These are phyloP conservation scores for Eupithecia vulgata DNA, from an alignment of 2,888 invertebrate genomes.

Conservation along the genomic window DNA sequence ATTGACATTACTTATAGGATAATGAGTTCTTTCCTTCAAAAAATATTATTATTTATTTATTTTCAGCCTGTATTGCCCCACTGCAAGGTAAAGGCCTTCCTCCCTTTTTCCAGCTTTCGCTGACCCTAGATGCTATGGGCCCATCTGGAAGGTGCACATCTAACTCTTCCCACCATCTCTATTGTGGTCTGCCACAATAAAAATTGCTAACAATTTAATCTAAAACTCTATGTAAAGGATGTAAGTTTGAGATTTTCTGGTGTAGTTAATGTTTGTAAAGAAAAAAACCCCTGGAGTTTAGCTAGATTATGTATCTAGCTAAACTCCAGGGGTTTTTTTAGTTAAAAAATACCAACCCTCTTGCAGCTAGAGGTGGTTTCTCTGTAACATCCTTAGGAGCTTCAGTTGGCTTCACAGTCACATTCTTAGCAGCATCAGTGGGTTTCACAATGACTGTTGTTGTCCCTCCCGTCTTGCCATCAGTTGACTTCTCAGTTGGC, in stretches of 20 bases:
- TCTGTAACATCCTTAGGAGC: constrained; percentile 26
- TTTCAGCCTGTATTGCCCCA: too few species aligned
- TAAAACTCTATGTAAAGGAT: neutral
- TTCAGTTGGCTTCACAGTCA: constrained; percentile 12
- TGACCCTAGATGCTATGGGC: too few species aligned
- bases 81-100: too few species aligned
- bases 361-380: constrained; percentile 51
- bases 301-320: neutral
- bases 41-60: too few species aligned
- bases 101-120: too few species aligned
- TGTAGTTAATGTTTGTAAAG: neutral
- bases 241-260: neutral
- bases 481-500: constrained; percentile 36
- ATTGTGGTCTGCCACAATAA: neutral
- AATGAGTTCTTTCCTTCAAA: neutral
- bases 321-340: too few species aligned
- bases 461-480: constrained; percentile 40
- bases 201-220: neutral
- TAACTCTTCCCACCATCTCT: too few species aligned
- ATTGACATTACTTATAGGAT: neutral
- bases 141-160: too few species aligned
- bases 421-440: constrained; percentile 47
- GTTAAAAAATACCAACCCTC: constrained; percentile 59
- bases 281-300: neutral
- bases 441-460: constrained; percentile 45